A percentile compares a stretch with the other conserved stretches of the same genome.
phyloP scores from a whole-genome alignment of 2,797 vertebrate genomes.

The Sebastes ruberrimus region DNA sequence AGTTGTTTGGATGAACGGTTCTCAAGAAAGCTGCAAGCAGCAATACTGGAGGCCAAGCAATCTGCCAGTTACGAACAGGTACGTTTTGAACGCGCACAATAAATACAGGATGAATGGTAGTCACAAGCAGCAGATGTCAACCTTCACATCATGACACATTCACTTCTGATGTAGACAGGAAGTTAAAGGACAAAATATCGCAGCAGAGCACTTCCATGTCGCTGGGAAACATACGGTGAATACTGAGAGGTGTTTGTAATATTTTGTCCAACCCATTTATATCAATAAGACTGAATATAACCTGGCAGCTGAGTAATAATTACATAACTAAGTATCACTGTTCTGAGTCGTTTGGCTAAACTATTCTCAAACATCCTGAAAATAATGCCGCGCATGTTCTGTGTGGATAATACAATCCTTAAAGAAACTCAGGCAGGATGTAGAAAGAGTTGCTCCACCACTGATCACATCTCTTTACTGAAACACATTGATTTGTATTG shows the following conservation, averaged over 20 bases:
- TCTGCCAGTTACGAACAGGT: too few relatives aligned
- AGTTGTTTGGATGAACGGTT: background rate
- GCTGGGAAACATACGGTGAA: background rate
- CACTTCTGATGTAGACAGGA: background rate
- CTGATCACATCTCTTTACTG: slow-evolving; percentile 35
- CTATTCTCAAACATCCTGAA: background rate
- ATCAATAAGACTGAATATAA: background rate
- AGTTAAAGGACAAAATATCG: background rate
- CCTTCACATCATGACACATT: background rate
- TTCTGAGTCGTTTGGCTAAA: background rate
- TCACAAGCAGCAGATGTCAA: background rate
- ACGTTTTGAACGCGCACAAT: too few relatives aligned
- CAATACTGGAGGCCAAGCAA: too few relatives aligned
- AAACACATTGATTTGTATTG: slow-evolving; percentile 61
- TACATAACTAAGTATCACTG: background rate
- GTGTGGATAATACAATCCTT: background rate
- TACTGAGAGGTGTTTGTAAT: background rate
- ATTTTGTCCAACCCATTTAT: background rate
- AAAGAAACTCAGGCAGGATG: slow-evolving; percentile 1
- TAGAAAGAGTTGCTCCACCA: slow-evolving; percentile 11
- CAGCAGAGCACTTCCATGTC: background rate
- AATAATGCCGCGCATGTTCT: background rate
- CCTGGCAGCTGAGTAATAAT: background rate
- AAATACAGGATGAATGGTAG: too few relatives aligned
- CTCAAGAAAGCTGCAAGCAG: too few relatives aligned